Base-by-base conservation (phyloP, 1,140 invertebrate species). In the Apolygus lucorum region DNA sequence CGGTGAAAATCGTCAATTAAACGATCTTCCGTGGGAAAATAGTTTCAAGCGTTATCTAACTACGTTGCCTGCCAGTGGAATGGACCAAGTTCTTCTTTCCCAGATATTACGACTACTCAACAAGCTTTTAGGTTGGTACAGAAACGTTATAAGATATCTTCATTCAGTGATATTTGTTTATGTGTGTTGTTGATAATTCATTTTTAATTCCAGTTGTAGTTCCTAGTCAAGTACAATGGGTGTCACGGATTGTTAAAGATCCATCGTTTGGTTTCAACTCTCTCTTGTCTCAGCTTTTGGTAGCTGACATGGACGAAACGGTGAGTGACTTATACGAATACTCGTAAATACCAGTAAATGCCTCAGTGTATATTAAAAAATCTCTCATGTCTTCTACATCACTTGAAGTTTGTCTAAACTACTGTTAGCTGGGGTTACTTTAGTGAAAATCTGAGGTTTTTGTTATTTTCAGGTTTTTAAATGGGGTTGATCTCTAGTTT, bases 81-180 rank as follows among this genome's bases (percentile, higher is more conserved):
- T 85, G 34, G 87, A 88, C 74, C 80, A 81, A 22, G 75, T 81
- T 22, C 75, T 88, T 24, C 81, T 87, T 54, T 77, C 81, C 0
- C 73, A 81, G 17, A 75, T 87, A 64, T 73, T 87, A 62, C 81
- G 83, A 64, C 85, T 87, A 76, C 77, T 87, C 29, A 74, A 78
- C 2, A 83, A 79, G 66, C 79, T 82, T 52, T 27, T 75, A 64
- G 77, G 79, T 79, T 67, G 79, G 76, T 26, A 17, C 4, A 42
- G 4, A 42, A 42, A 42, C 34, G 17, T 42, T n/a, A n/a, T n/a
- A n/a, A n/a, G n/a, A n/a, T n/a, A n/a, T n/a, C n/a, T n/a, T n/a
- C n/a, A n/a, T n/a, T n/a, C n/a, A n/a, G n/a, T n/a, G n/a, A n/a
- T n/a, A n/a, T n/a, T n/a, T n/a, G n/a, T n/a, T n/a, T 42, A 42